Percentiles rank a stretch among this genome's conserved stretches.
phyloP scores from a whole-genome alignment of 2,113 vertebrate genomes.

The Podiceps cristatus region DNA sequence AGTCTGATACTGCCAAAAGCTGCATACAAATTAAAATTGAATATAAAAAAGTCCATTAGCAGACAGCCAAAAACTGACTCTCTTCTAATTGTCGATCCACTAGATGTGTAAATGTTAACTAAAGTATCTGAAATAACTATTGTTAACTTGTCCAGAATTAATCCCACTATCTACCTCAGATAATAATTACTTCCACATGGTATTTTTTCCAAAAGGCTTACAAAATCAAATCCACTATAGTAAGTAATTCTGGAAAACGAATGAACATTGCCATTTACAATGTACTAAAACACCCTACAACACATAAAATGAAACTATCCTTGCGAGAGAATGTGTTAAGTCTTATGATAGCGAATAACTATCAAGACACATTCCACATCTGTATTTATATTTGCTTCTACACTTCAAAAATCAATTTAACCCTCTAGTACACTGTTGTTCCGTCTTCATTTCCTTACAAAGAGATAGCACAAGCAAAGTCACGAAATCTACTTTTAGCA shows the following conservation, averaged over 20 bases:
- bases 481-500: not conserved
- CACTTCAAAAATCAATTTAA: not conserved
- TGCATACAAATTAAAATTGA: conserved; percentile 41
- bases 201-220: not conserved
- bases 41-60: not conserved
- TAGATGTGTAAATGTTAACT: not conserved
- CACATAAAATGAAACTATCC: too few relatives aligned
- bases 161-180: not conserved
- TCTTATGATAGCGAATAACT: not conserved
- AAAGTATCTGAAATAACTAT: not conserved
- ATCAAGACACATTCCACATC: not conserved
- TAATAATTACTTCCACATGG: not conserved
- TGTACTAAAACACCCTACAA: not conserved
- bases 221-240: not conserved
- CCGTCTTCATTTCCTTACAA: not conserved
- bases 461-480: not conserved
- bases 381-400: not conserved
- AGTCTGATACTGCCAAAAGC: conserved; percentile 96
- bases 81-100: not conserved
- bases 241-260: not conserved
- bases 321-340: too few relatives aligned
- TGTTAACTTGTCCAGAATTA: not conserved
- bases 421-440: not conserved
- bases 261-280: not conserved
- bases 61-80: not conserved